Conservation (phyloP, 2,797 vertebrate genomes). For the Eulemur rubriventer region DNA sequence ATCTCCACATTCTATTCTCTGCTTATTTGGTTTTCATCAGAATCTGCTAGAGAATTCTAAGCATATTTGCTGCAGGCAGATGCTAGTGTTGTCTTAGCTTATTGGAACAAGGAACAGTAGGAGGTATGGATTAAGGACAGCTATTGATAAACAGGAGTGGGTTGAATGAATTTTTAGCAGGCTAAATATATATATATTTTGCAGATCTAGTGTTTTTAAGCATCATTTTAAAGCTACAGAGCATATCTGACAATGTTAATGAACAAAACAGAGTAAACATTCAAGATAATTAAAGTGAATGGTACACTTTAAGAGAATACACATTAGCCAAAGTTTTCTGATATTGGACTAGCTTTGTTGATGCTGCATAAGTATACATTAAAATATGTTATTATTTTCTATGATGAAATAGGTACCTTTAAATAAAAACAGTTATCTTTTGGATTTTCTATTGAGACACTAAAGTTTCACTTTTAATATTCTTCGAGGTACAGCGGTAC, state of each 20-base stretch:
- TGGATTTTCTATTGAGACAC: neutral
- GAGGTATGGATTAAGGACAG: neutral
- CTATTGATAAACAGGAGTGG: neutral
- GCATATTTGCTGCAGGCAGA: constrained; percentile 20
- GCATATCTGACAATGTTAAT: neutral
- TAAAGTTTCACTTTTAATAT: neutral
- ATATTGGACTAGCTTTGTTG: neutral
- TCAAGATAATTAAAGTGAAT: neutral
- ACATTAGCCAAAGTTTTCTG: neutral
- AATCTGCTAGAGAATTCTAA: constrained; percentile 9
- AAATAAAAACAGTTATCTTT: constrained; percentile 7
- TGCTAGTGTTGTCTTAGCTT: constrained; percentile 27
- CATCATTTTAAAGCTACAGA: neutral
- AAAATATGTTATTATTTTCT: neutral
- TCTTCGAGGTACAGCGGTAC: neutral
- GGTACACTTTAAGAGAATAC: neutral
- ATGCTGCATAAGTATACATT: neutral
- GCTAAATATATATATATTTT: neutral
- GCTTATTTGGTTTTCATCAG: constrained; percentile 51
- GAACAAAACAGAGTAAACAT: neutral
- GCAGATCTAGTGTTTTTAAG: neutral
- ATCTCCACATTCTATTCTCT: constrained; percentile 13
- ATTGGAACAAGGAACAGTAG: constrained; percentile 20
- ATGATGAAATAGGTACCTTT: neutral
- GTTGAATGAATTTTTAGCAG: neutral